These are phyloP conservation scores for Porphyrio hochstetteri DNA, from an alignment of 2,113 vertebrate species.

Conservation along the genomic window DNA sequence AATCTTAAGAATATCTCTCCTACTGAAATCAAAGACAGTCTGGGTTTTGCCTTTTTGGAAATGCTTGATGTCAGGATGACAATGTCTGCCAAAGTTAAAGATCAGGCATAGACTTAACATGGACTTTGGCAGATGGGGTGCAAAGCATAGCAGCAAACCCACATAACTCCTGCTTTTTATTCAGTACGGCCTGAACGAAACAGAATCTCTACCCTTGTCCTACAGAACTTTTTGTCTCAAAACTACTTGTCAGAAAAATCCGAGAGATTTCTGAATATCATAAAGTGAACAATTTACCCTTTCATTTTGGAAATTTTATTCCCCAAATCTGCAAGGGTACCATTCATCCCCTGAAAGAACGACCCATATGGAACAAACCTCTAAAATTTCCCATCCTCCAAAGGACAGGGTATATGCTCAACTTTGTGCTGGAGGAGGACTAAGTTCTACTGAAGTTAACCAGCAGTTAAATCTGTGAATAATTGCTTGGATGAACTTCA, in stretches of 20 bases:
- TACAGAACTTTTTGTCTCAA: not conserved
- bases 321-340: not conserved
- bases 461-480: not conserved
- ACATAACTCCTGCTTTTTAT: not conserved
- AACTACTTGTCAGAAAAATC: not conserved
- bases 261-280: not conserved
- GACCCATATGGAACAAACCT: not conserved
- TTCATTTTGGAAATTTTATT: not conserved
- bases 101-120: not conserved
- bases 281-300: not conserved
- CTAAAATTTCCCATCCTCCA: not conserved
- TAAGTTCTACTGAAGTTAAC: not conserved
- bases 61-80: not conserved
- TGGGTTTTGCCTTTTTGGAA: not conserved
- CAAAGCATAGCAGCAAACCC: not conserved
- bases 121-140: not conserved
- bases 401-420: not conserved
- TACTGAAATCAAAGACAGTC: not conserved
- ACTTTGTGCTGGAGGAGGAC: not conserved
- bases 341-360: not conserved
- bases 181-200: not conserved
- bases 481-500: not conserved
- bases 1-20: not conserved
- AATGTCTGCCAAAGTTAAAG: not conserved
- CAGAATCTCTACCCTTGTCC: not conserved